A percentile compares a stretch with the other conserved stretches of the same genome.
Evolutionary conservation across 2,113 vertebrate genomes (phyloP).

Genomic region (Hemiscyllium ocellatum): DNA sequence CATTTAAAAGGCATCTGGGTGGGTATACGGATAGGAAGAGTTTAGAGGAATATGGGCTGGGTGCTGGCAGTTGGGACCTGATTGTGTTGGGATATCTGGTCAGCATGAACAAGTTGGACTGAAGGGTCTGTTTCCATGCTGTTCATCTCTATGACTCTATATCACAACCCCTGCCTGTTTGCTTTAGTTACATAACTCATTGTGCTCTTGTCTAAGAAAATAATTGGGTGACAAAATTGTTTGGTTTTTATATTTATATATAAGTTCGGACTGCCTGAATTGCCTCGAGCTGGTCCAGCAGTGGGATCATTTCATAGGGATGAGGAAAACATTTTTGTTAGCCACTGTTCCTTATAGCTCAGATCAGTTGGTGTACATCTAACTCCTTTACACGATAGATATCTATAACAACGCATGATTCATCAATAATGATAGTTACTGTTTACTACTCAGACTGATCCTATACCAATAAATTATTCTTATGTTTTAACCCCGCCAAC

Average conservation of each 20-base stretch:
- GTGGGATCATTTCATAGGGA: not conserved
- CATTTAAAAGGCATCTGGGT: too few relatives aligned
- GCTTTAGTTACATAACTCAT: not conserved
- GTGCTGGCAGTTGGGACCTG: too few relatives aligned
- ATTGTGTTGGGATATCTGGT: too few relatives aligned
- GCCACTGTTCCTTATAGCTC: not conserved
- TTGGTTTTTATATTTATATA: not conserved
- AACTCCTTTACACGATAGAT: not conserved
- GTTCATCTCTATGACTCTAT: not conserved
- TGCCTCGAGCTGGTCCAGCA: not conserved
- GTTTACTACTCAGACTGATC: not conserved
- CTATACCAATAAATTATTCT: constrained; percentile 24
- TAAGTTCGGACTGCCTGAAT: not conserved
- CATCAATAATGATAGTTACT: not conserved
- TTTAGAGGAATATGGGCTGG: too few relatives aligned
- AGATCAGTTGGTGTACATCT: not conserved
- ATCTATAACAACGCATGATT: not conserved
- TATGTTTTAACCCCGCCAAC: not conserved
- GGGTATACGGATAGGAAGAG: too few relatives aligned
- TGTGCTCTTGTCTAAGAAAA: not conserved
- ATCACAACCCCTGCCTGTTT: not conserved
- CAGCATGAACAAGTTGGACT: too few relatives aligned
- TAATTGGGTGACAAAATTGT: not conserved
- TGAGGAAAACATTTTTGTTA: not conserved
- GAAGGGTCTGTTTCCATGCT: too few relatives aligned